A percentile compares a stretch with the other conserved stretches of the same genome.
Conservation (phyloP, 1,140 invertebrate species). For the Armadillidium nasatum region DNA sequence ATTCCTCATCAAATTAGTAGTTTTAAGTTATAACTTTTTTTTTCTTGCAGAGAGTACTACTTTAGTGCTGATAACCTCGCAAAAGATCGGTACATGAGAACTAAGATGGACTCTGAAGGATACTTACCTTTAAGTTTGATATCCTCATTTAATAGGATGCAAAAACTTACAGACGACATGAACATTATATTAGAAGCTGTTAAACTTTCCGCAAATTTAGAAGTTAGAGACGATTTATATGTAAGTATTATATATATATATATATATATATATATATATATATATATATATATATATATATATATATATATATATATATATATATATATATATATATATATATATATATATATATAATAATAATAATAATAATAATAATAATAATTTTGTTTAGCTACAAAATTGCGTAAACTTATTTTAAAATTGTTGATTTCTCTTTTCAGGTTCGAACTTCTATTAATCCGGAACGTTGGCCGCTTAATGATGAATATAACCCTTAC, state of each 20-base stretch:
- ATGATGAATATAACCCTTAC: slow-evolving; percentile 78
- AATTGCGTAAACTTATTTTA: too few relatives aligned
- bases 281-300: too few relatives aligned
- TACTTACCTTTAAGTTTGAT: slow-evolving; percentile 89
- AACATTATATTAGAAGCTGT: slow-evolving; percentile 75
- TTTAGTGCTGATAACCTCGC: slow-evolving; percentile 95
- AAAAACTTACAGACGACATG: slow-evolving; percentile 78
- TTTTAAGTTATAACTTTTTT: slow-evolving; percentile 45
- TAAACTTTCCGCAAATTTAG: slow-evolving; percentile 71
- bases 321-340: too few relatives aligned
- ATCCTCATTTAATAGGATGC: slow-evolving; percentile 90
- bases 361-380: too few relatives aligned
- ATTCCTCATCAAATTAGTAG: too few relatives aligned
- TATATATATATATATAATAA: too few relatives aligned
- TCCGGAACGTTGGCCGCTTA: slow-evolving; percentile 66
- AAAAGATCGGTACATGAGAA: slow-evolving; percentile 90
- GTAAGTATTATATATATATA: too few relatives aligned
- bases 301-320: too few relatives aligned
- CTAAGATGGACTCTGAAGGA: slow-evolving; percentile 92
- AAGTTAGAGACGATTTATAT: slow-evolving; percentile 71
- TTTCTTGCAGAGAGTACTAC: slow-evolving; percentile 88
- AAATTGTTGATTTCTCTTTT: background rate
- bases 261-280: too few relatives aligned
- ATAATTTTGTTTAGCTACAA: too few relatives aligned
- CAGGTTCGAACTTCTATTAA: slow-evolving; percentile 29